Evolutionary conservation across 1,140 invertebrate genomes (phyloP).

Genomic region (Pseudobourletiella spinata): DNA sequence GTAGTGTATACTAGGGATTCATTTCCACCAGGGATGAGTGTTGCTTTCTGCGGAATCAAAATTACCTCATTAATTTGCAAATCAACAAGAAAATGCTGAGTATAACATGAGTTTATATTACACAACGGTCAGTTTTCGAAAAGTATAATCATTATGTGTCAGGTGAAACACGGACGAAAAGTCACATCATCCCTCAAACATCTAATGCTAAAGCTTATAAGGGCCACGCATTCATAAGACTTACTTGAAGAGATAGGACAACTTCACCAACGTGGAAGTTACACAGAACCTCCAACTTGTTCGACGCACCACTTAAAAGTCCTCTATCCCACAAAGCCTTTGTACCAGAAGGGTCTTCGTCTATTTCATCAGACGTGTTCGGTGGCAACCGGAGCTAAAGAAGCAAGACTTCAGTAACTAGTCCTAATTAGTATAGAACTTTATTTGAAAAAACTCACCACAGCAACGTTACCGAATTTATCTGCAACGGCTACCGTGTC

Average conservation of each 20-base stretch:
- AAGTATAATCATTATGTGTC: conserved; percentile 24
- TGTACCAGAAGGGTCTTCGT: conserved; percentile 97
- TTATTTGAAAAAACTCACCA: conserved; percentile 51
- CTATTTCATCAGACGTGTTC: conserved; percentile 91
- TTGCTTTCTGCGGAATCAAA: conserved; percentile 85
- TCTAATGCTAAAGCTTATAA: neutral
- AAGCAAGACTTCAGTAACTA: too few species aligned
- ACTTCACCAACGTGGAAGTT: conserved; percentile 96
- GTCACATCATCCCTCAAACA: conserved; percentile 17
- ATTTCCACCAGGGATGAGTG: conserved; percentile 91
- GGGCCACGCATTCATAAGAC: neutral
- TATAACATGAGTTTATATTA: neutral
- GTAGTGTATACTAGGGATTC: conserved; percentile 95
- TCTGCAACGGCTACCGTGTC: conserved; percentile 93
- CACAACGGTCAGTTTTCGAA: conserved; percentile 24
- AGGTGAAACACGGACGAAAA: conserved; percentile 35
- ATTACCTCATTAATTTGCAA: too few species aligned
- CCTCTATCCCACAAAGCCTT: conserved; percentile 98
- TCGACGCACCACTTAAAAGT: conserved; percentile 89
- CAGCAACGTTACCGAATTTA: conserved; percentile 96
- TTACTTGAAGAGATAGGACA: conserved; percentile 63
- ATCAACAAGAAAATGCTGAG: neutral
- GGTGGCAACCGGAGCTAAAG: conserved; percentile 67
- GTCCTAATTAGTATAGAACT: neutral
- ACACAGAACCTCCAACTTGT: conserved; percentile 86